A percentile compares a stretch with the other conserved stretches of the same genome.
Conservation (phyloP, 2,888 invertebrate genomes). For the Rugalucina vietnamica region DNA sequence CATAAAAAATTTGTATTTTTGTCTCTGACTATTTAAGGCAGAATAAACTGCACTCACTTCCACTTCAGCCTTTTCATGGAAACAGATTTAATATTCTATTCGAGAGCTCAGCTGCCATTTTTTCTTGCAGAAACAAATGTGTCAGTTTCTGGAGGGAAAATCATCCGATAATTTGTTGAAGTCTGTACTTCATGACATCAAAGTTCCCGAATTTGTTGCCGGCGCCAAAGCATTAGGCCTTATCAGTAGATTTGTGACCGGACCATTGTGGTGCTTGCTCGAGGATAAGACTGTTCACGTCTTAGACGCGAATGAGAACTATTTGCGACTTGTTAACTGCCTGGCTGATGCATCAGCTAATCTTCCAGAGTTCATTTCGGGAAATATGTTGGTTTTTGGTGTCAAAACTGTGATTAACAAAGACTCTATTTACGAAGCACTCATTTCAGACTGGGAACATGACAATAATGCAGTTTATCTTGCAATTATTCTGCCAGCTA, state of each 20-base stretch:
- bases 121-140: slow-evolving; percentile 48
- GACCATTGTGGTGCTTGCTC: slow-evolving; percentile 37
- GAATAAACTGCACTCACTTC: slow-evolving; percentile 26
- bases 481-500: slow-evolving; percentile 25
- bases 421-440: background rate
- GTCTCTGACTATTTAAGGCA: slow-evolving; percentile 25
- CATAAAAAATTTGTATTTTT: no score
- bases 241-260: slow-evolving; percentile 39
- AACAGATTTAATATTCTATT: slow-evolving; percentile 44
- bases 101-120: slow-evolving; percentile 42
- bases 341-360: background rate
- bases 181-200: slow-evolving; percentile 44
- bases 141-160: slow-evolving; percentile 36
- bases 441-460: background rate
- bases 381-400: slow-evolving; percentile 13
- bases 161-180: slow-evolving; percentile 50
- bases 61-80: slow-evolving; percentile 29
- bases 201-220: slow-evolving; percentile 53
- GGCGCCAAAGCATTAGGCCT: slow-evolving; percentile 63
- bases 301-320: slow-evolving; percentile 34
- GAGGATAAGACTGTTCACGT: slow-evolving; percentile 31
- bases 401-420: background rate
- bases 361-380: slow-evolving; percentile 10
- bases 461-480: slow-evolving; percentile 12
- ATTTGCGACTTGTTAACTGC: slow-evolving; percentile 11